Conservation (phyloP, 37 sponge, comb jelly and placozoan species). For the Agelas oroides region DNA sequence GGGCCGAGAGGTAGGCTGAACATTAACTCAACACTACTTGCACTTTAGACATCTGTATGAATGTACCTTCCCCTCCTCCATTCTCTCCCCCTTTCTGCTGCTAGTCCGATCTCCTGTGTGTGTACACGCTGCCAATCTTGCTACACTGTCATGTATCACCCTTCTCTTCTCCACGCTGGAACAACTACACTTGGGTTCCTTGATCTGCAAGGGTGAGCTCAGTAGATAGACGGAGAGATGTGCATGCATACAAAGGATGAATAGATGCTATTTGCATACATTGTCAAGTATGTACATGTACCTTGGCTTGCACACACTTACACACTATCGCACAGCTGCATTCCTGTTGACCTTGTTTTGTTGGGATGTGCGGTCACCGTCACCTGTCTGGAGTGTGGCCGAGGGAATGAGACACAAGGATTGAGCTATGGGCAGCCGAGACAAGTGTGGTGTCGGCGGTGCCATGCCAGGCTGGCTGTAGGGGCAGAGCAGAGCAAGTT, state of each 20-base stretch:
- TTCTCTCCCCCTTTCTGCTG: too few species aligned
- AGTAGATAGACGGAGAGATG: too few species aligned
- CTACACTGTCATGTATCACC: constrained; percentile 21
- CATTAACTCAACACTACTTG: too few species aligned
- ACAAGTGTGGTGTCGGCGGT: constrained; percentile 51
- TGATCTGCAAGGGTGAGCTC: constrained; percentile 16
- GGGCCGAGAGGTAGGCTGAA: constrained; percentile 36
- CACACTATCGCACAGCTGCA: constrained; percentile 36
- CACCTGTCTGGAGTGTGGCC: constrained; percentile 59
- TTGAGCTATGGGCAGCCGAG: constrained; percentile 55
- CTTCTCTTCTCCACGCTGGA: constrained; percentile 29
- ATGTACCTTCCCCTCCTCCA: too few species aligned
- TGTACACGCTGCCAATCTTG: constrained; percentile 16
- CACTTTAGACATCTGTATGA: too few species aligned
- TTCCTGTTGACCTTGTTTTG: constrained; percentile 58
- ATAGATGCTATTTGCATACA: too few species aligned
- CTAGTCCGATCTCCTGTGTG: not conserved
- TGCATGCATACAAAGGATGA: constrained; percentile 15
- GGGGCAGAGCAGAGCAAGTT: constrained; percentile 33
- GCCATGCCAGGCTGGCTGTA: constrained; percentile 54
- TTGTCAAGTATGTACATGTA: too few species aligned
- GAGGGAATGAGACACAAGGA: constrained; percentile 20
- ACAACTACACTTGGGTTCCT: constrained; percentile 44
- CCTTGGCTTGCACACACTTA: too few species aligned
- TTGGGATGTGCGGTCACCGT: constrained; percentile 31